Evolutionary conservation across 2,797 vertebrate genomes (phyloP).

Genomic region (Enteromius paludinosus): DNA sequence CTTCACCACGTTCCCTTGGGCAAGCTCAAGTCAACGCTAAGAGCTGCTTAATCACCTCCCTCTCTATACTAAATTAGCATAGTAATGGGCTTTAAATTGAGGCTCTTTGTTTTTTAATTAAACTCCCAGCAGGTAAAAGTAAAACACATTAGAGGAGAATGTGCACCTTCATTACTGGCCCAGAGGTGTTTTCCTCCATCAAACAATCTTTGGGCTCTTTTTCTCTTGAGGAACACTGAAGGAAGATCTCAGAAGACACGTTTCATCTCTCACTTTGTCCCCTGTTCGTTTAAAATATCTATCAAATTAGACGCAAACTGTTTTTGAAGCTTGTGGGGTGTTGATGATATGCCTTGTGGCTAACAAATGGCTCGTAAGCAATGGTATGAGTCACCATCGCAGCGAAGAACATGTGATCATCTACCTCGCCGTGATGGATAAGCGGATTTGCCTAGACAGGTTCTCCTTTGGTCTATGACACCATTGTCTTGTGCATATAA

Average conservation of each 20-base stretch:
- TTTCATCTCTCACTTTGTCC: constrained; percentile 51
- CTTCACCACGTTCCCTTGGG: constrained; percentile 87
- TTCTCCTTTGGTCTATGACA: constrained; percentile 66
- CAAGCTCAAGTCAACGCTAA: constrained; percentile 90
- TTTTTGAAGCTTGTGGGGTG: constrained; percentile 49
- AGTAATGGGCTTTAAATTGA: constrained; percentile 99
- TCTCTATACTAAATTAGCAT: constrained; percentile 98
- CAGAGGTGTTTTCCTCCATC: constrained; percentile 80
- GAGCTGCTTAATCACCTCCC: constrained; percentile 98
- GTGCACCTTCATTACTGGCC: constrained; percentile 83
- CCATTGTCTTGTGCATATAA: constrained; percentile 63
- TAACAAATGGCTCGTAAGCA: constrained; percentile 49
- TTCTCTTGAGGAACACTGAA: constrained; percentile 58
- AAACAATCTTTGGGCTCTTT: constrained; percentile 70
- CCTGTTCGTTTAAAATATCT: constrained; percentile 50
- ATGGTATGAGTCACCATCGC: constrained; percentile 39
- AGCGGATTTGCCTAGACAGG: constrained; percentile 43
- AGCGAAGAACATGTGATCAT: constrained; percentile 33
- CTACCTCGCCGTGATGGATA: constrained; percentile 23
- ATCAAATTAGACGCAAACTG: constrained; percentile 48
- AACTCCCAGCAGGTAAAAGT: constrained; percentile 99
- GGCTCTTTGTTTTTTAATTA: constrained; percentile 99
- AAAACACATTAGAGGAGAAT: constrained; percentile 98
- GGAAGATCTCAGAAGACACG: constrained; percentile 50
- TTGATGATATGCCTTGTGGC: constrained; percentile 48